These are phyloP conservation scores for Pygoscelis antarcticus DNA, from an alignment of 2,113 vertebrate genomes.

Conservation along the genomic window DNA sequence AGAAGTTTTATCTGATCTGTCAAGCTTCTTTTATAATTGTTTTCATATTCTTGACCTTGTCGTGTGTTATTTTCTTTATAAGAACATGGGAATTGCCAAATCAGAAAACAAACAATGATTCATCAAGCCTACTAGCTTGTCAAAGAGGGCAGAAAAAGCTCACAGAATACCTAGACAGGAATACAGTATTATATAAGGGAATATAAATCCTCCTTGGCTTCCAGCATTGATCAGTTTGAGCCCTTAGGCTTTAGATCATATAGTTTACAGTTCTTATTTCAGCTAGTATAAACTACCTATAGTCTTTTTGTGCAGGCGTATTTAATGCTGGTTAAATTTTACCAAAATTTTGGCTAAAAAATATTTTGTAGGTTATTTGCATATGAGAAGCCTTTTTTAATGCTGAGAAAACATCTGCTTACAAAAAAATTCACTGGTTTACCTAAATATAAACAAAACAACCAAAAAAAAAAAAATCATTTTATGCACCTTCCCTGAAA, in stretches of 20 bases:
- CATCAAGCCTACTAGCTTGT: slow-evolving; percentile 39
- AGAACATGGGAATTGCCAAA: slow-evolving; percentile 46
- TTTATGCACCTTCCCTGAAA: background rate
- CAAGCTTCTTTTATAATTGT: slow-evolving; percentile 58
- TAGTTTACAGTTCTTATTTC: slow-evolving; percentile 1
- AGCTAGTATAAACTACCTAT: background rate
- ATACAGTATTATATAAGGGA: background rate
- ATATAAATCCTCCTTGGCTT: slow-evolving; percentile 32
- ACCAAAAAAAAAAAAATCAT: background rate
- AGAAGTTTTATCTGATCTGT: slow-evolving; percentile 43
- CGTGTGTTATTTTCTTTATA: slow-evolving; percentile 37
- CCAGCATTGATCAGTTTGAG: slow-evolving; percentile 39
- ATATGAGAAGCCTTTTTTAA: background rate
- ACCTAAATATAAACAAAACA: background rate
- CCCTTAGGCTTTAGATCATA: background rate
- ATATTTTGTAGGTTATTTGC: background rate
- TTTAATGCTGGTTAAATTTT: background rate
- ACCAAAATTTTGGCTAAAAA: background rate
- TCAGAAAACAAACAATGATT: slow-evolving; percentile 53
- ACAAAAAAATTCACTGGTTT: background rate
- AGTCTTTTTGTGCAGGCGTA: background rate
- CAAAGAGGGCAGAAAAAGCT: slow-evolving; percentile 36
- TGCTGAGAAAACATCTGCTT: background rate
- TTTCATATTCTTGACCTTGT: slow-evolving; percentile 55
- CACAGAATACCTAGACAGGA: slow-evolving; percentile 12